These are phyloP conservation scores for Mergus octosetaceus DNA, from an alignment of 2,797 vertebrate species.

Conservation along the genomic window DNA sequence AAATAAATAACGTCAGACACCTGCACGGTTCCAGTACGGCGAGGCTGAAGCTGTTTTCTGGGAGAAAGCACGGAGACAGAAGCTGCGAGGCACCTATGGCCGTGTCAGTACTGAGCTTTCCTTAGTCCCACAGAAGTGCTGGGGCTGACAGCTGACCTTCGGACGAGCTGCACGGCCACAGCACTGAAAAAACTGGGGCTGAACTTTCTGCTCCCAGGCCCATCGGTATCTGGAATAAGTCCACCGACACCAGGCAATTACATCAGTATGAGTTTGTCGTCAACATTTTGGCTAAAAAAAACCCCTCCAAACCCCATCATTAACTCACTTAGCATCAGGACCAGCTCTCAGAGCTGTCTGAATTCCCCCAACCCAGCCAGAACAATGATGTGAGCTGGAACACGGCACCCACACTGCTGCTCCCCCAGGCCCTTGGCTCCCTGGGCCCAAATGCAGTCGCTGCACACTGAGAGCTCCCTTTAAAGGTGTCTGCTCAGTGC, in stretches of 20 bases:
- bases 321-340: background rate
- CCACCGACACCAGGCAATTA: background rate
- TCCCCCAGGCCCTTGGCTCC: background rate
- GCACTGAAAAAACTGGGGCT: rapidly evolving
- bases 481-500: background rate
- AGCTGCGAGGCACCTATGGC: background rate
- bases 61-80: background rate
- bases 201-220: background rate
- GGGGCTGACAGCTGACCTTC: rapidly evolving
- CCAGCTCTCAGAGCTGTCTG: background rate
- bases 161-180: rapidly evolving
- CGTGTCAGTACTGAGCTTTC: rapidly evolving
- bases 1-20: background rate
- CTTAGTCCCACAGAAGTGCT: rapidly evolving
- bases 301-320: background rate
- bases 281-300: background rate
- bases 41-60: rapidly evolving
- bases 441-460: background rate
- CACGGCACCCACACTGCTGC: rapidly evolving
- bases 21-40: rapidly evolving
- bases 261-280: background rate
- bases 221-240: background rate
- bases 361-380: background rate
- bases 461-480: rapidly evolving
- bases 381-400: rapidly evolving